Evolutionary conservation across 2,797 vertebrate species (phyloP).

Genomic region (Chelonia mydas): DNA sequence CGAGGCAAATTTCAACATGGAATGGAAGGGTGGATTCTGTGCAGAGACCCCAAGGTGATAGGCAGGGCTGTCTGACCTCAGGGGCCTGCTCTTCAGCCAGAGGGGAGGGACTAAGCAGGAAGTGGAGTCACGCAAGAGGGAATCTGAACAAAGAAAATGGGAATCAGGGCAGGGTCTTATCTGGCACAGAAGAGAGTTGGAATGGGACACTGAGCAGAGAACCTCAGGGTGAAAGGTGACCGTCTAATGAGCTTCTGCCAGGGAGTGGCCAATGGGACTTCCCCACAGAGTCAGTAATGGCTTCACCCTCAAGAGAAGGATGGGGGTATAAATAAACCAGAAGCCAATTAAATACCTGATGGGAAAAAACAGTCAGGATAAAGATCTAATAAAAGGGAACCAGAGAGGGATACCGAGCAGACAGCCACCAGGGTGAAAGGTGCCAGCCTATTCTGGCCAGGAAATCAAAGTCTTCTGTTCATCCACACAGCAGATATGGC

Average conservation of each 20-base stretch:
- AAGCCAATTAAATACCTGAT: neutral
- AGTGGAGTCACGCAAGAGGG: neutral
- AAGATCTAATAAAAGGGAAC: neutral
- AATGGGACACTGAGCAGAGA: neutral
- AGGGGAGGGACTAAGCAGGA: neutral
- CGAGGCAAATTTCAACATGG: neutral
- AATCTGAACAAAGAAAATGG: neutral
- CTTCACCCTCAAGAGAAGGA: neutral
- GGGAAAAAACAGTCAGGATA: neutral
- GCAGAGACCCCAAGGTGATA: neutral
- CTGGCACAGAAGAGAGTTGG: neutral
- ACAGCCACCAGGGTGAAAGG: neutral
- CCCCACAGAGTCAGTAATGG: neutral
- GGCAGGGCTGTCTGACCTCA: neutral
- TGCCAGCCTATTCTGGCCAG: neutral
- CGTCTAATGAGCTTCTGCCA: neutral
- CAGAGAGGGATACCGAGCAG: neutral
- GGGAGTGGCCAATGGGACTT: too few relatives aligned
- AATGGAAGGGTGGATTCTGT: neutral
- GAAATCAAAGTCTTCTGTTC: neutral
- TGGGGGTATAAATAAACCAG: neutral
- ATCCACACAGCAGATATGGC: neutral
- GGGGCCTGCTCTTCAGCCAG: too few relatives aligned
- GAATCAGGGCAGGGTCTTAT: neutral
- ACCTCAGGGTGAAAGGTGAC: too few relatives aligned